Conservation (phyloP, 2,888 invertebrate species). For the Petrolisthes manimaculis region DNA sequence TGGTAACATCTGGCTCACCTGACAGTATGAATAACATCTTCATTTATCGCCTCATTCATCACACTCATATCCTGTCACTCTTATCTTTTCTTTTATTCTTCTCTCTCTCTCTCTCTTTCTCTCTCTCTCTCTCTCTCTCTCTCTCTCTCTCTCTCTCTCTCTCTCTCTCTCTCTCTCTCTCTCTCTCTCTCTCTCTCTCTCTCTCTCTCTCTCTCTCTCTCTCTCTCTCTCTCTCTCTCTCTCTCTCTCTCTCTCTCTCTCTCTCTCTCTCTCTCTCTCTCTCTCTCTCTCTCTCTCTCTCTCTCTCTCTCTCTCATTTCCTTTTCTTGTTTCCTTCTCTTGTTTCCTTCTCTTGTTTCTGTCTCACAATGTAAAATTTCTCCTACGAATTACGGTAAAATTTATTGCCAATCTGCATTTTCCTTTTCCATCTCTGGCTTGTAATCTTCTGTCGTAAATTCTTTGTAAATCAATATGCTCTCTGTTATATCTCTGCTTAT, state of each 20-base stretch:
- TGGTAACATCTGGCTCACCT: conserved; percentile 14
- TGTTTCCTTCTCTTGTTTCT: not conserved
- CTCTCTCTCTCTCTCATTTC: not conserved
- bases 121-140: conserved; percentile 10
- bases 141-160: not conserved
- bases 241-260: not conserved
- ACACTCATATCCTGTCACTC: not conserved
- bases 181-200: not conserved
- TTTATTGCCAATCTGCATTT: too few species aligned
- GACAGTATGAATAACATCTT: conserved; percentile 24
- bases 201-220: not conserved
- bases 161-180: not conserved
- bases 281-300: not conserved
- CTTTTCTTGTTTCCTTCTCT: not conserved
- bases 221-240: conserved; percentile 1
- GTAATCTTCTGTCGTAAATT: not conserved
- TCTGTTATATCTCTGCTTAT: not conserved
- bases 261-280: not conserved
- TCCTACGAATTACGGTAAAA: too few species aligned
- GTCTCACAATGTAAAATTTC: not conserved
- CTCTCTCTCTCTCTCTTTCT: not conserved
- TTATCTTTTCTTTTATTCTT: not conserved
- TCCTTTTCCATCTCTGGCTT: not conserved
- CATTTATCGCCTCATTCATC: conserved; percentile 13
- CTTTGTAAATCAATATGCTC: not conserved